Conservation (phyloP, 2,113 vertebrate species). For the Chloroceryle aenea region DNA sequence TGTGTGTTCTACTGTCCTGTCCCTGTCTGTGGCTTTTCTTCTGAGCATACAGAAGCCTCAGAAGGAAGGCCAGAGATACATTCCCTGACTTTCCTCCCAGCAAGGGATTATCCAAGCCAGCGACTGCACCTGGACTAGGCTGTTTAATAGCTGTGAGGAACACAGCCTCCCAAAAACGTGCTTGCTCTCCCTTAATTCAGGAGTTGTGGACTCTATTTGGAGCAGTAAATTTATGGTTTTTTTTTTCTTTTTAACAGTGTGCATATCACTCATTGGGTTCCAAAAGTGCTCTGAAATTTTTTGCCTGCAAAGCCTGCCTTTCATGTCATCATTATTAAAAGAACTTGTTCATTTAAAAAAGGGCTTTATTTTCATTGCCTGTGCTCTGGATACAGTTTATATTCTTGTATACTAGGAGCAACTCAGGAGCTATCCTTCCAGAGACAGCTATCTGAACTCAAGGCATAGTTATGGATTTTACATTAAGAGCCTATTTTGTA, state of each 20-base stretch:
- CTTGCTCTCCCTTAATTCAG: neutral
- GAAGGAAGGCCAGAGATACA: neutral
- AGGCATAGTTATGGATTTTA: constrained; percentile 62
- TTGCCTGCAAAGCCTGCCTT: neutral
- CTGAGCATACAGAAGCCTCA: neutral
- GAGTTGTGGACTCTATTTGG: neutral
- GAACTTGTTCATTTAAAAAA: neutral
- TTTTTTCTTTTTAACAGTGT: neutral
- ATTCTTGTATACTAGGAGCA: neutral
- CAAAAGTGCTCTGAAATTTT: neutral
- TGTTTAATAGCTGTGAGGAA: neutral
- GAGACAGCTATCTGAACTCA: constrained; percentile 8
- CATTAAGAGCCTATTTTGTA: constrained; percentile 50
- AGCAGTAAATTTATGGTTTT: neutral
- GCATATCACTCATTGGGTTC: fast-evolving
- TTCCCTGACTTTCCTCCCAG: neutral
- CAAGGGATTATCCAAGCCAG: neutral
- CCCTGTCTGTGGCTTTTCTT: neutral
- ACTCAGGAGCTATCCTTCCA: neutral
- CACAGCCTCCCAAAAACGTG: neutral
- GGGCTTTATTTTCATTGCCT: neutral
- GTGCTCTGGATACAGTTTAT: neutral
- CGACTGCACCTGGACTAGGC: neutral
- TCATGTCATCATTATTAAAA: neutral
- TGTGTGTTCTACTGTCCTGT: neutral